Evolutionary conservation across 2,113 vertebrate species (phyloP).

Genomic region (Balaeniceps rex): DNA sequence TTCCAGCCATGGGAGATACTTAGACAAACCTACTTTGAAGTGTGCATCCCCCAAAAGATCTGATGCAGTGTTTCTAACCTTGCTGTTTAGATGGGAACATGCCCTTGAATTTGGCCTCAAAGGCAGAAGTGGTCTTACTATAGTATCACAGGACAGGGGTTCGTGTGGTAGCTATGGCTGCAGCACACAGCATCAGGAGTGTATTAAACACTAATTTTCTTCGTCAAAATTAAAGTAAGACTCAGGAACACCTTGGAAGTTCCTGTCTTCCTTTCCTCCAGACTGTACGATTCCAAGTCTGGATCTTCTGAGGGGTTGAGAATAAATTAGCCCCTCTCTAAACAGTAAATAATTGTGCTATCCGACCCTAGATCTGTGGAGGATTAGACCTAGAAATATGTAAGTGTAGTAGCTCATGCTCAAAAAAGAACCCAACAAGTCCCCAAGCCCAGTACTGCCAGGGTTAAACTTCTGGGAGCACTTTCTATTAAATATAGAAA

Average conservation of each 20-base stretch:
- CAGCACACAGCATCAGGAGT: not conserved
- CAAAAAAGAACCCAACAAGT: not conserved
- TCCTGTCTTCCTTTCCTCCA: not conserved
- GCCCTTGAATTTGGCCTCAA: not conserved
- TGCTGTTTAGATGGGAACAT: not conserved
- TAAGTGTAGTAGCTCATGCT: not conserved
- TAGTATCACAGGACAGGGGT: not conserved
- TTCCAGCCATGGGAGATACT: not conserved
- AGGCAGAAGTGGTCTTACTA: not conserved
- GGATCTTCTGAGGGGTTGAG: not conserved
- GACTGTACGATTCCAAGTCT: not conserved
- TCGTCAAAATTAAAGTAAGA: not conserved
- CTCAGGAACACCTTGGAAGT: not conserved
- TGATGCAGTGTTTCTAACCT: not conserved
- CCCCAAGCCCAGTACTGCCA: not conserved
- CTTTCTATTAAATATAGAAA: constrained; percentile 38
- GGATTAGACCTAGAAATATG: not conserved
- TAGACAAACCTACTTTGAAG: not conserved
- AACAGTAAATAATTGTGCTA: not conserved
- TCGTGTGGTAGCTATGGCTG: not conserved
- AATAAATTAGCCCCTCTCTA: not conserved
- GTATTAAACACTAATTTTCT: not conserved
- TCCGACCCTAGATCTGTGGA: not conserved
- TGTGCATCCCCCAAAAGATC: not conserved
- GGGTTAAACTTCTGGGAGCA: not conserved